These are phyloP conservation scores for Spea bombifrons DNA, from an alignment of 2,113 vertebrate genomes.

Conservation along the genomic window DNA sequence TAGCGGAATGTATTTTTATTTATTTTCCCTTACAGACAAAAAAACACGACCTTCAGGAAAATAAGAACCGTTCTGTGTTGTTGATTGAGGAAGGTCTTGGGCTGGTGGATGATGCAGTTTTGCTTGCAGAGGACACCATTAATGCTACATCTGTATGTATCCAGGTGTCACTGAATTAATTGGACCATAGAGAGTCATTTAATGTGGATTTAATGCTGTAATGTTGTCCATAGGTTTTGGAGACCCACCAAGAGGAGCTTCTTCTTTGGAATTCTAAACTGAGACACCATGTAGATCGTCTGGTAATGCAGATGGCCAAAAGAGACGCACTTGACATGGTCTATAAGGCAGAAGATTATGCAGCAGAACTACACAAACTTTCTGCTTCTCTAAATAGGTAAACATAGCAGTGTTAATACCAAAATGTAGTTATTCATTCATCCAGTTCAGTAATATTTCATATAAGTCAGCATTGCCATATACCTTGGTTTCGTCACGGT, in stretches of 20 bases:
- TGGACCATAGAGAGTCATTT: not conserved
- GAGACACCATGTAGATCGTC: slow-evolving; percentile 74
- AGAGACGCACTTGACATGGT: slow-evolving; percentile 73
- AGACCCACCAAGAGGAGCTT: slow-evolving; percentile 65
- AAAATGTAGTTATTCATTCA: not conserved
- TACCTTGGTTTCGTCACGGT: too few relatives aligned
- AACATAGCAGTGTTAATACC: not conserved
- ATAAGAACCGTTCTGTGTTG: slow-evolving; percentile 53
- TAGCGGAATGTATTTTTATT: not conserved
- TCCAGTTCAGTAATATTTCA: not conserved
- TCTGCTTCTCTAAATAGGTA: slow-evolving; percentile 72
- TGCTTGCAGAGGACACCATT: slow-evolving; percentile 53
- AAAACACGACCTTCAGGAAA: slow-evolving; percentile 58
- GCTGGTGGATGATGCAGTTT: slow-evolving; percentile 57
- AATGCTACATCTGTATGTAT: slow-evolving; percentile 71
- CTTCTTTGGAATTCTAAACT: slow-evolving; percentile 74
- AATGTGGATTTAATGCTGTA: not conserved
- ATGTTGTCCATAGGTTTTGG: slow-evolving; percentile 65
- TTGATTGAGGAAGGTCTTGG: slow-evolving; percentile 65
- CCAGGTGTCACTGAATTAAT: not conserved
- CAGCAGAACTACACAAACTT: slow-evolving; percentile 64
- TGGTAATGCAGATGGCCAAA: slow-evolving; percentile 81
- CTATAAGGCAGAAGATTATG: slow-evolving; percentile 78
- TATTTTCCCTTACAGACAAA: slow-evolving; percentile 58
- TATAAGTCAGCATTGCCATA: too few relatives aligned